Base-by-base conservation (phyloP, 2,888 invertebrate genomes). In the Isoperla grammatica region DNA sequence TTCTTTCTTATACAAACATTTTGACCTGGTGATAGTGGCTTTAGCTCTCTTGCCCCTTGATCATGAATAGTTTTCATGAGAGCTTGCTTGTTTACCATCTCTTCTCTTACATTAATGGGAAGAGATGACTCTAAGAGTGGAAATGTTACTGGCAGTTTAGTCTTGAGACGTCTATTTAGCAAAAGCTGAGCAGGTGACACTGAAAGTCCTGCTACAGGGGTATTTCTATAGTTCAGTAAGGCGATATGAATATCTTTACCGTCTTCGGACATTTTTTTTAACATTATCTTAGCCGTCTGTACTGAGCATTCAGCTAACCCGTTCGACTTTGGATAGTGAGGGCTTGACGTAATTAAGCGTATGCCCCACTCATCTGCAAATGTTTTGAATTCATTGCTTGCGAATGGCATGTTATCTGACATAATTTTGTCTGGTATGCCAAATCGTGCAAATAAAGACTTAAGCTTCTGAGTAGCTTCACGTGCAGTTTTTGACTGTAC, bases 221-320 rank as follows among this genome's bases (percentile, higher is more conserved):
- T 53, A 29, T 53, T 53, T 53, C 54, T 53, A 53, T 53, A 53
- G 29, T 53, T 37, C 29, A 53, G 13, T 37, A 53, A 17, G 4
- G 54, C 8, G 3, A 53, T n/a, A 53, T 53, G 8, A 8, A 35
- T n/a, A 29, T 53, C 54, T 29, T 23, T 53, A 6, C 29, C 29
- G 8, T 29, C 29, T 29, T 29, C 29, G 4, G 29, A 4, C n/a
- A 29, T 13, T 53, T 53, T 53, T 53, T 35, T 53, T 23, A 37
- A 6, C 29, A 53, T 53, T 12, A n/a, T 15, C 15, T 53, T 53
- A 12, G 29, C 29, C 29, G 29, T 19, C 37, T 53, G 29, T 6
- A n/a, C 19, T 37, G 19, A 19, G 29, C 54, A 35, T 37, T 53
- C 17, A 12, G 35, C 54, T 12, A 37, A 35, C 13, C 54, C 54